Evolutionary conservation across 2,888 invertebrate species (phyloP).

Genomic region (Lapara coniferarum): DNA sequence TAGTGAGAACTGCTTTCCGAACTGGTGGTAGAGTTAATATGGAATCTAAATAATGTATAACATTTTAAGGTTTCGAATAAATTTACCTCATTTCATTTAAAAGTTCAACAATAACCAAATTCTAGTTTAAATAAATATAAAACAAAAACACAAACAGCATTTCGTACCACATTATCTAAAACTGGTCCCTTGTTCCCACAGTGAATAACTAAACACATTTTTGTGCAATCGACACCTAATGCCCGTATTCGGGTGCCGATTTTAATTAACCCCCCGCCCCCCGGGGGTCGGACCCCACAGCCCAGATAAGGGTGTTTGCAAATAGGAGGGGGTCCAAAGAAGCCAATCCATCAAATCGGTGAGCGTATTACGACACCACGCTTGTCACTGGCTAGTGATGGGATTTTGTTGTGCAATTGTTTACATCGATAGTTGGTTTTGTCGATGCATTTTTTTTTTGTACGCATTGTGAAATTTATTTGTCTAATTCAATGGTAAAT

Average conservation of each 20-base stretch:
- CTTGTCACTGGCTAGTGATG: constrained; percentile 66
- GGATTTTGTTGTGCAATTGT: constrained; percentile 9
- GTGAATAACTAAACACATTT: background rate
- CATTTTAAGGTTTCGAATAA: too few relatives aligned
- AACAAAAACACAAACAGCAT: too few relatives aligned
- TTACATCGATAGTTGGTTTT: constrained; percentile 21
- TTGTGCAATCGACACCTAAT: constrained; percentile 19
- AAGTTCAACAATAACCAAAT: too few relatives aligned
- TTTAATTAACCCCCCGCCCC: constrained; percentile 75
- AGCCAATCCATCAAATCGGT: constrained; percentile 83
- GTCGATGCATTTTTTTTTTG: background rate
- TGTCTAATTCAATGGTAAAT: background rate
- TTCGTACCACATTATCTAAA: background rate
- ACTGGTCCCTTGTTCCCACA: background rate
- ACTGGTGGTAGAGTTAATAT: too few relatives aligned
- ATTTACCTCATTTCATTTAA: too few relatives aligned
- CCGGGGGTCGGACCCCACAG: constrained; percentile 42
- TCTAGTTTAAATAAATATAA: too few relatives aligned
- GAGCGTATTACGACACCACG: constrained; percentile 81
- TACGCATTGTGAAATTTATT: too few relatives aligned
- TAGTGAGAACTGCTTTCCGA: too few relatives aligned
- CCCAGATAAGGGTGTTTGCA: constrained; percentile 81
- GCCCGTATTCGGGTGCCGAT: constrained; percentile 62
- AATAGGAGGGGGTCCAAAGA: constrained; percentile 81
- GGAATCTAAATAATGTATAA: too few relatives aligned